phyloP scores from a whole-genome alignment of 23 tunicate species.

The Trididemnum nubilum region DNA sequence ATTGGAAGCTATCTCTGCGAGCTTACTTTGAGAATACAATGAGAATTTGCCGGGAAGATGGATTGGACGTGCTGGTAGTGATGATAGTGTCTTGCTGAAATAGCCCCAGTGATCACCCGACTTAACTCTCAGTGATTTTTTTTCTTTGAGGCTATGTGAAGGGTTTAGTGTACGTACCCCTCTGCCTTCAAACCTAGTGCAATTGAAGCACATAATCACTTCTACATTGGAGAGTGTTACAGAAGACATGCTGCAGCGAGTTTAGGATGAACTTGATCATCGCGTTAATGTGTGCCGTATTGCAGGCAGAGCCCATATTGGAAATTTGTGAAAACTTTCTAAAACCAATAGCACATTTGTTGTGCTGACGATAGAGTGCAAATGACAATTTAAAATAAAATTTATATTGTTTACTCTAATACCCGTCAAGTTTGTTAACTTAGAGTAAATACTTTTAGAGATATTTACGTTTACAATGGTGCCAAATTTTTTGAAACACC shows the following conservation, averaged over 20 bases:
- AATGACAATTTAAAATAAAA: neutral
- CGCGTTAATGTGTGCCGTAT: slow-evolving; percentile 28
- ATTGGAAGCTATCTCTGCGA: slow-evolving; percentile 28
- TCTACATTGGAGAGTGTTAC: slow-evolving; percentile 21
- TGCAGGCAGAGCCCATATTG: neutral
- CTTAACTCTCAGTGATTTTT: slow-evolving; percentile 21
- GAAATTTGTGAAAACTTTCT: neutral
- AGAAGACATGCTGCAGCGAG: slow-evolving; percentile 27
- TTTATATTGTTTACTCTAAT: neutral
- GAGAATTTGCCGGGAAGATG: slow-evolving; percentile 29
- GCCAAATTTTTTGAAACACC: slow-evolving; percentile 11
- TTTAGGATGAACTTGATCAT: slow-evolving; percentile 21
- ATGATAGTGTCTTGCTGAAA: slow-evolving; percentile 18
- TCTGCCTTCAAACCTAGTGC: neutral
- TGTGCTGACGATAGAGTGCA: neutral
- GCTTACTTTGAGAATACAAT: slow-evolving; percentile 28
- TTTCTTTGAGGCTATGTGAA: slow-evolving; percentile 31
- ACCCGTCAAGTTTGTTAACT: slow-evolving; percentile 7
- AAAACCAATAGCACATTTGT: neutral
- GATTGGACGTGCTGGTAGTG: slow-evolving; percentile 28
- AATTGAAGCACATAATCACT: neutral
- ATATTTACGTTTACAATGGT: neutral
- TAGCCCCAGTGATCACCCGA: slow-evolving; percentile 21
- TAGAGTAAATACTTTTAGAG: neutral
- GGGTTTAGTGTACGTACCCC: slow-evolving; percentile 24